A percentile compares a stretch with the other conserved stretches of the same genome.
phyloP scores from a whole-genome alignment of 2,888 invertebrate genomes.

The Euzophera pinguis region DNA sequence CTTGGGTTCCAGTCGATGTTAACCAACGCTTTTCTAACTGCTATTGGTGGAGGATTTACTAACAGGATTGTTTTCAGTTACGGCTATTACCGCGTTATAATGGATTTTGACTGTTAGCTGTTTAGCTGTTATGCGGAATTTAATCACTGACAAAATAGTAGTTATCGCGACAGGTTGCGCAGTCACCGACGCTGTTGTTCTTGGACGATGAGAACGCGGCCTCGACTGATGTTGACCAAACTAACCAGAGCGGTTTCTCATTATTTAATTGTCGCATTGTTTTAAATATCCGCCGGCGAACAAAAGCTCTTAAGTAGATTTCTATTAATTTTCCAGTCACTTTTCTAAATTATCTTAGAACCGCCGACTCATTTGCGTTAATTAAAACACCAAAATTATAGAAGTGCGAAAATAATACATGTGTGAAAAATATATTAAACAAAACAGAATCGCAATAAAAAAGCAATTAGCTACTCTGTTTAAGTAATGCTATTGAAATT shows the following conservation, averaged over 20 bases:
- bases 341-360: conserved; percentile 35
- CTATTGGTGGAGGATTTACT: conserved; percentile 47
- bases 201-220: conserved; percentile 54
- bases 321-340: conserved; percentile 59
- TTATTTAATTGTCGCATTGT: conserved; percentile 75
- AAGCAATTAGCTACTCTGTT: not conserved
- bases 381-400: conserved; percentile 13
- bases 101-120: not conserved
- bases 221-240: conserved; percentile 59
- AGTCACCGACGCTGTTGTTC: conserved; percentile 14
- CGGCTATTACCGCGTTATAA: not conserved
- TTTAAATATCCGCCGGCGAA: conserved; percentile 58
- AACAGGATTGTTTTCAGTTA: conserved; percentile 37
- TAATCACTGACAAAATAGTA: conserved; percentile 22
- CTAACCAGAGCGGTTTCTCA: conserved; percentile 59
- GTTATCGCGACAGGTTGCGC: conserved; percentile 14
- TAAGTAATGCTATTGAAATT: not conserved
- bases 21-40: conserved; percentile 42
- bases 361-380: conserved; percentile 29
- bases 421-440: conserved; percentile 2
- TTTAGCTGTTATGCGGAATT: conserved; percentile 14
- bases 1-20: conserved; percentile 39
- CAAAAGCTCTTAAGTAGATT: conserved; percentile 61
- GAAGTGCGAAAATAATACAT: conserved; percentile 12
- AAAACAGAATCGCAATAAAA: not conserved